phyloP scores from a whole-genome alignment of 2,888 invertebrate species.

The Cerastoderma edule region DNA sequence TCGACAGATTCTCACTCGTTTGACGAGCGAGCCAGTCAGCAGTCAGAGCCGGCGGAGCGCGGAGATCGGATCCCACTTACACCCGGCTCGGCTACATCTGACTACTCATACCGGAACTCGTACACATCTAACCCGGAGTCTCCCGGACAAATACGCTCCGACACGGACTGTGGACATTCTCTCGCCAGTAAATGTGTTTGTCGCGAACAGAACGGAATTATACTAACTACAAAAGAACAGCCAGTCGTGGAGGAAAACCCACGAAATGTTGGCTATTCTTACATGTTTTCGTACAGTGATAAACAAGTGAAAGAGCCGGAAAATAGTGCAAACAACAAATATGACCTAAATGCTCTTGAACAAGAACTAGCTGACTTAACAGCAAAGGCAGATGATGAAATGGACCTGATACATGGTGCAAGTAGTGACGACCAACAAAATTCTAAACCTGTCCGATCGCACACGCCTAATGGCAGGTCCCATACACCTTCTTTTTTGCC shows the following conservation, averaged over 20 bases:
- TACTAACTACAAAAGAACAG: background rate
- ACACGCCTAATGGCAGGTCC: constrained; percentile 56
- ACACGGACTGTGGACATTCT: constrained; percentile 14
- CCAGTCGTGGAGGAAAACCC: background rate
- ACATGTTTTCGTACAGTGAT: constrained; percentile 24
- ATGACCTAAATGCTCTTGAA: constrained; percentile 5
- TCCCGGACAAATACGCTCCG: constrained; percentile 39
- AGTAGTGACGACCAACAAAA: constrained; percentile 27
- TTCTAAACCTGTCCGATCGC: constrained; percentile 9
- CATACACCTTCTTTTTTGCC: constrained; percentile 66
- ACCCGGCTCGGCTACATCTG: constrained; percentile 40
- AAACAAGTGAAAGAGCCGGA: background rate
- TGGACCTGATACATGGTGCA: constrained; percentile 28
- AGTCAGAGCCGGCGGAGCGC: constrained; percentile 17
- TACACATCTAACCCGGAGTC: constrained; percentile 23
- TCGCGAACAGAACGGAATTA: background rate
- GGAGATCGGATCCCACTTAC: constrained; percentile 26
- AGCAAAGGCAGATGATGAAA: constrained; percentile 18
- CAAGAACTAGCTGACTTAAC: constrained; percentile 17
- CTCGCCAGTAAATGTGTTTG: background rate
- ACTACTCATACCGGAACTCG: constrained; percentile 35
- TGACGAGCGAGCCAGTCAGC: constrained; percentile 32
- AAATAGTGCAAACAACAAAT: background rate
- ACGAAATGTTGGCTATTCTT: constrained; percentile 4
- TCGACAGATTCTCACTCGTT: constrained; percentile 39